Evolutionary conservation across 2,797 vertebrate species (phyloP), one percentile per base, ranked within the genome.

Genomic region (Picus viridis): DNA sequence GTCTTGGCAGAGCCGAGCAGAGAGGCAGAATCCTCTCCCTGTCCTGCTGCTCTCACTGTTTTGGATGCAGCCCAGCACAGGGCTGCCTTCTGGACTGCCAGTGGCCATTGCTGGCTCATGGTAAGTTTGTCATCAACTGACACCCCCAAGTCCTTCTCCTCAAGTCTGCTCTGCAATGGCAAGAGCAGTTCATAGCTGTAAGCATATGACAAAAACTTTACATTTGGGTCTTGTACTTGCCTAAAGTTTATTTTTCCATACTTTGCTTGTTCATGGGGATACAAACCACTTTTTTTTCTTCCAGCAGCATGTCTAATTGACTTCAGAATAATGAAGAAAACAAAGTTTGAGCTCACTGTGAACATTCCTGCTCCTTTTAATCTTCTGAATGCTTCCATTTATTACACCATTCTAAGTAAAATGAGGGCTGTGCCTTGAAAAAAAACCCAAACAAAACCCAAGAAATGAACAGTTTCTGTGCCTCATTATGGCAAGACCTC

Each of bases 251-350:
- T 68, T 79, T 94, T 88, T 57, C 22, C 12, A 24, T 32, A 3
- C 71, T 75, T 71, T 32, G 10, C 9, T 41, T 90, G 65, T 83
- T 94, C 83, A 39, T 41, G 89, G 70, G 88, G 64, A 74, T 68
- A 39, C 13, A 59, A 88, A 73, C 29, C 41, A 39, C 8, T 84
- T 95, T 95, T 90, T 93, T 53, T 27, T 16, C 84, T 76, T 91
- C 91, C 59, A 88, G 62, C 80, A 81, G 81, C 78, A 83, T 20
- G n/a, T 92, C 83, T 94, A 92, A 96, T 92, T 95, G 88, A 84
- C 97, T 94, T 96, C 83, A 93, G 85, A 93, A 59, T 47, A 77
- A 91, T 82, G 75, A 72, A 77, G 72, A 95, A 96, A 61, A 86
- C 79, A 92, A 94, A 95, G 43, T 75, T 75, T 39, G 39, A 89